Evolutionary conservation across 92 coral and sea anemone species (phyloP).

Genomic region (Umimayanthus kanabou): DNA sequence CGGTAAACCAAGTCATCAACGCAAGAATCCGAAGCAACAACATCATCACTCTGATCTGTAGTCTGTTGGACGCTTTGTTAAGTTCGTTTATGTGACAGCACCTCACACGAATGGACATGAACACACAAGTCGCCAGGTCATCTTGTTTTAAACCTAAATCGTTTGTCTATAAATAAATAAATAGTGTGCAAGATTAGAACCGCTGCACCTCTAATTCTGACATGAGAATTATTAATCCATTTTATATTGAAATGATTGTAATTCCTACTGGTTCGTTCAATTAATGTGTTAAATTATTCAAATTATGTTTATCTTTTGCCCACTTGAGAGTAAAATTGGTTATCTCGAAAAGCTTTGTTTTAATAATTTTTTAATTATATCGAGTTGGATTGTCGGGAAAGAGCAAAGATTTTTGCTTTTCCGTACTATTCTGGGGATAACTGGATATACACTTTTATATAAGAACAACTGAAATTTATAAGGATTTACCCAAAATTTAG

Average conservation of each 20-base stretch:
- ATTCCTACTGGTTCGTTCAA: background rate
- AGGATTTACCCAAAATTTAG: too few species aligned
- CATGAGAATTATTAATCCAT: background rate
- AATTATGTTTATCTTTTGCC: background rate
- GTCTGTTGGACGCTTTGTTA: too few species aligned
- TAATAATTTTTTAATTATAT: too few species aligned
- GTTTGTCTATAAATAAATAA: background rate
- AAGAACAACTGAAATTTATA: too few species aligned
- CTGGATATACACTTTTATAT: too few species aligned
- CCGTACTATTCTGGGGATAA: too few species aligned
- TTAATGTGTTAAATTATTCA: too few species aligned
- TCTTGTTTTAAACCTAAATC: background rate
- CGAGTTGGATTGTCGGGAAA: background rate
- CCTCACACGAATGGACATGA: too few species aligned
- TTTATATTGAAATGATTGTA: background rate
- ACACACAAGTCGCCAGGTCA: background rate
- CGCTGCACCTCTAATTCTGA: background rate
- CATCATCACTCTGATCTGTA: background rate
- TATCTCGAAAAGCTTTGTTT: too few species aligned
- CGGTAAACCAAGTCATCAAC: background rate
- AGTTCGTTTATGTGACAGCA: too few species aligned
- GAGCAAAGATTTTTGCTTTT: too few species aligned
- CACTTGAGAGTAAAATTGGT: too few species aligned
- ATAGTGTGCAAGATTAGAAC: background rate
- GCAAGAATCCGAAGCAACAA: background rate